Evolutionary conservation across 2,888 invertebrate species (phyloP).

Genomic region (Eilema depressum): DNA sequence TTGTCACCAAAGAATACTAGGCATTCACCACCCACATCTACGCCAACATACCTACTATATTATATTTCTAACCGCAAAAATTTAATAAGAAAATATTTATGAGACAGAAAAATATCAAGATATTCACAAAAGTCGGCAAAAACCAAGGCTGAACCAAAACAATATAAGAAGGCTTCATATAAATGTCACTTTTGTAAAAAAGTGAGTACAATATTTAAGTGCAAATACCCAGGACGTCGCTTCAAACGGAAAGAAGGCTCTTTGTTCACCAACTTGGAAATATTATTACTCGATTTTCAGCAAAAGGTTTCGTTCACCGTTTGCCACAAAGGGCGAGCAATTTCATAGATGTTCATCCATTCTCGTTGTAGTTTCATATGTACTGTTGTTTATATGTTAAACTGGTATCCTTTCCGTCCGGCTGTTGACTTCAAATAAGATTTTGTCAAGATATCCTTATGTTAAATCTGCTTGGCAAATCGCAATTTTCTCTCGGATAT

Average conservation of each 20-base stretch:
- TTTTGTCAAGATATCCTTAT: constrained; percentile 58
- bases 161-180: constrained; percentile 49
- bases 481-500: constrained; percentile 60
- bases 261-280: constrained; percentile 80
- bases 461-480: constrained; percentile 57
- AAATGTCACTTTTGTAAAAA: constrained; percentile 57
- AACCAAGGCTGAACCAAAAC: constrained; percentile 39
- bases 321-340: constrained; percentile 68
- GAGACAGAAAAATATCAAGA: constrained; percentile 23
- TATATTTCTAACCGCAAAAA: constrained; percentile 15
- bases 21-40: not conserved
- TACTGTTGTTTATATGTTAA: constrained; percentile 71
- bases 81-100: constrained; percentile 32
- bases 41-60: no score
- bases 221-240: constrained; percentile 65
- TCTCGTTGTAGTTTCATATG: constrained; percentile 66
- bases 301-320: constrained; percentile 64
- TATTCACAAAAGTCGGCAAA: constrained; percentile 27
- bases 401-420: constrained; percentile 65
- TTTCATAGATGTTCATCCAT: constrained; percentile 68
- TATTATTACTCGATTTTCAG: constrained; percentile 77
- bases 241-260: constrained; percentile 66
- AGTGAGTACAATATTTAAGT: constrained; percentile 60
- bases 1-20: not conserved
- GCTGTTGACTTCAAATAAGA: constrained; percentile 63